phyloP scores from a whole-genome alignment of 2,113 vertebrate species.

The Salvelinus fontinalis region DNA sequence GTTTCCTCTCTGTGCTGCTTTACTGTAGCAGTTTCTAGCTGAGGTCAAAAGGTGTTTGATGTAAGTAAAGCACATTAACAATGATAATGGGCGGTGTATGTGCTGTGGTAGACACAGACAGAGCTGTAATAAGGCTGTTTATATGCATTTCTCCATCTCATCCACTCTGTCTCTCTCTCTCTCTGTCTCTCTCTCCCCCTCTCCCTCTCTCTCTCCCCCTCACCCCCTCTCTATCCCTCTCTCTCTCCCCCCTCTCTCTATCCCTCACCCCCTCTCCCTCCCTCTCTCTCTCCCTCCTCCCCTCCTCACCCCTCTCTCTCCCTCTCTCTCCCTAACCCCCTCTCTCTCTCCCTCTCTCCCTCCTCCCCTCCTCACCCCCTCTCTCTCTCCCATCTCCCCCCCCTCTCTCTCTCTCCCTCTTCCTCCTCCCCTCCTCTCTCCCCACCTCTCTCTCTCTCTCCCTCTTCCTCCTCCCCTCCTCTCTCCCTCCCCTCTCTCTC shows the following conservation, averaged over 20 bases:
- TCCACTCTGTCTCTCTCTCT: neutral
- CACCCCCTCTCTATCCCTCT: too few species aligned
- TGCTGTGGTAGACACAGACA: neutral
- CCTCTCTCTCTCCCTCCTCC: neutral
- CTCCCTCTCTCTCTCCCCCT: accelerated
- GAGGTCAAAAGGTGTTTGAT: neutral
- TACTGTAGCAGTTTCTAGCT: neutral
- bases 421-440: too few species aligned
- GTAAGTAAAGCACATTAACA: neutral
- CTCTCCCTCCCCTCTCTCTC: accelerated
- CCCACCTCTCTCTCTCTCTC: accelerated
- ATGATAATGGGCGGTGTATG: neutral
- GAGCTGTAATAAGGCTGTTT: neutral
- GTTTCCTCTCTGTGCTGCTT: neutral
- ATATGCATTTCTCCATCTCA: constrained; percentile 6
- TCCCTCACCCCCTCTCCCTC: too few species aligned
- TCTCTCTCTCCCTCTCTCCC: neutral
- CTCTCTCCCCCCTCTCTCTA: accelerated
- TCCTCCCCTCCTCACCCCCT: neutral
- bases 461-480: accelerated
- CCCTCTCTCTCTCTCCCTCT: neutral
- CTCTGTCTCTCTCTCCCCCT: too few species aligned
- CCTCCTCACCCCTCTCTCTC: too few species aligned
- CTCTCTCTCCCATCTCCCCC: too few species aligned
- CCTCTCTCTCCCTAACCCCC: constrained; percentile 8